These are phyloP conservation scores for Drosophila nr. perissopoda DNA, from an alignment of 2,888 invertebrate species.

Conservation along the genomic window DNA sequence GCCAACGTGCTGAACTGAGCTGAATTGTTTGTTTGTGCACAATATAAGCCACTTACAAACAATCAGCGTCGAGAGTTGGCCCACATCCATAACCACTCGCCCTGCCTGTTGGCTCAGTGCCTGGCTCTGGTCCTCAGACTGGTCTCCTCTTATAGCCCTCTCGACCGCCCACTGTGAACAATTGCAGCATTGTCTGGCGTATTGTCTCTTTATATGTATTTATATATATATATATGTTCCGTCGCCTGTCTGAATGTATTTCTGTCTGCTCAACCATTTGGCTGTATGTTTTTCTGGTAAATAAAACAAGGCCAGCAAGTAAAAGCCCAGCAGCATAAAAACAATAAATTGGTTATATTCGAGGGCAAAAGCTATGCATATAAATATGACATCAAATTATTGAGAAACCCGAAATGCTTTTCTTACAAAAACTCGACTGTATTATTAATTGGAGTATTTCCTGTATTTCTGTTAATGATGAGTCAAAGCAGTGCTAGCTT, in stretches of 20 bases:
- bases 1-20: constrained; percentile 64
- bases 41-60: constrained; percentile 80
- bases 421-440: constrained; percentile 12
- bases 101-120: constrained; percentile 35
- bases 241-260: constrained; percentile 5
- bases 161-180: constrained; percentile 62
- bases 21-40: constrained; percentile 69
- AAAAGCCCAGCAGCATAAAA: constrained; percentile 33
- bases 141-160: constrained; percentile 3
- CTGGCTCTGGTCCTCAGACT: constrained; percentile 13
- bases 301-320: constrained; percentile 59
- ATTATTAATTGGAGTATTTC: constrained; percentile 22
- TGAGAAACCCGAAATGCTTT: constrained; percentile 39
- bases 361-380: constrained; percentile 54
- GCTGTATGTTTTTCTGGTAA: constrained; percentile 60
- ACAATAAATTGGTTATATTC: constrained; percentile 51
- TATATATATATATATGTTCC: constrained; percentile 5
- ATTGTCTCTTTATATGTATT: constrained; percentile 22
- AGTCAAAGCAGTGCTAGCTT: not conserved
- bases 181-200: constrained; percentile 69
- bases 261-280: constrained; percentile 28
- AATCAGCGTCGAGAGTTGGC: constrained; percentile 74
- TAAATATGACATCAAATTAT: constrained; percentile 61
- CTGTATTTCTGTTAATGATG: not conserved
- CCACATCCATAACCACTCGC: constrained; percentile 53